These are phyloP conservation scores for Plutomurus gul DNA, from an alignment of 1,140 invertebrate genomes.

Conservation along the genomic window DNA sequence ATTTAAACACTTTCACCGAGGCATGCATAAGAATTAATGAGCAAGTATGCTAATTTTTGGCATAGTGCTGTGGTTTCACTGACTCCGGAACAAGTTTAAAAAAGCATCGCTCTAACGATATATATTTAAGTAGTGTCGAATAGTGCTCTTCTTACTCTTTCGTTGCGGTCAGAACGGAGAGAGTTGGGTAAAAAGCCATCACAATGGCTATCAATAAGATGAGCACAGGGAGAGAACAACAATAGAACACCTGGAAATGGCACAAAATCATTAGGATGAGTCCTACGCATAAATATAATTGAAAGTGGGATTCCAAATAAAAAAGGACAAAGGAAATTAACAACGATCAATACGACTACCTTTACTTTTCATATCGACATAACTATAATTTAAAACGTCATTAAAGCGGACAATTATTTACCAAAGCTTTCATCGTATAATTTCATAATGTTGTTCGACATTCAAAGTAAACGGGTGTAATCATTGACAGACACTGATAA, in stretches of 20 bases:
- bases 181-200: constrained; percentile 46
- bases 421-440: too few species aligned
- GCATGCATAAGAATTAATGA: constrained; percentile 12
- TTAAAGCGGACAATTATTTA: too few species aligned
- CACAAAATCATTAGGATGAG: not conserved
- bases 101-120: not conserved
- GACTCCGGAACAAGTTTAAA: not conserved
- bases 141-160: constrained; percentile 20
- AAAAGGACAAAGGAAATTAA: too few species aligned
- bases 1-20: not conserved
- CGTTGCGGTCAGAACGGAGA: constrained; percentile 43
- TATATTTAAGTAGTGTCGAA: not conserved
- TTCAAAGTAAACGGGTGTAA: too few species aligned
- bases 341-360: too few species aligned
- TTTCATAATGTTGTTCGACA: too few species aligned
- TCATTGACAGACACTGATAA: too few species aligned
- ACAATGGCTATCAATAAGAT: constrained; percentile 44
- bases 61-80: not conserved
- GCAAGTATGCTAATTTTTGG: not conserved
- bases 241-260: constrained; percentile 46
- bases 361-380: too few species aligned
- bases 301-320: not conserved
- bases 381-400: too few species aligned
- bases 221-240: constrained; percentile 48
- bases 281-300: too few species aligned